A percentile compares a stretch with the other conserved stretches of the same genome.
phyloP scores from a whole-genome alignment of 2,797 vertebrate genomes.

The Gymnothorax javanicus region DNA sequence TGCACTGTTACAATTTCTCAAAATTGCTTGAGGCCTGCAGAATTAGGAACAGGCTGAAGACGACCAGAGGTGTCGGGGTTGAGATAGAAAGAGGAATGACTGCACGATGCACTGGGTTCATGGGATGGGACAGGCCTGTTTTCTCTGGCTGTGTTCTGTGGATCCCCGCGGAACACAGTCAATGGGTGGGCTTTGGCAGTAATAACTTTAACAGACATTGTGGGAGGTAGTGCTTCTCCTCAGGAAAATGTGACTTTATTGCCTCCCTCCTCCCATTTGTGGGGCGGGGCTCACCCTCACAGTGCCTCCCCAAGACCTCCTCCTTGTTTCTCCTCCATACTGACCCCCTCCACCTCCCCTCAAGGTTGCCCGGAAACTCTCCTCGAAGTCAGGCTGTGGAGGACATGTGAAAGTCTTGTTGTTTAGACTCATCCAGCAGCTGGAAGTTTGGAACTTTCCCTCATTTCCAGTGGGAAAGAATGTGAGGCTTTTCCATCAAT shows the following conservation, averaged over 20 bases:
- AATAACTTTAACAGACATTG: background rate
- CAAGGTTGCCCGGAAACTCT: constrained; percentile 29
- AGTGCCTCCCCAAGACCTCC: background rate
- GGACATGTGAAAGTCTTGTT: constrained; percentile 42
- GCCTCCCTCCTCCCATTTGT: constrained; percentile 25
- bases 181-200: background rate
- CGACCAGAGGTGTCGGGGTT: background rate
- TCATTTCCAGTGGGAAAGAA: constrained; percentile 43
- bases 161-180: constrained; percentile 22
- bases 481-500: constrained; percentile 33
- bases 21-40: background rate
- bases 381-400: constrained; percentile 21
- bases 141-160: constrained; percentile 63
- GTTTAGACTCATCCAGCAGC: constrained; percentile 40
- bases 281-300: constrained; percentile 39
- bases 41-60: too few species aligned
- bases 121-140: constrained; percentile 43
- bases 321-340: background rate
- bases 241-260: constrained; percentile 38
- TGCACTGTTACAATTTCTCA: background rate
- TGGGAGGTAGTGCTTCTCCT: background rate
- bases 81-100: background rate
- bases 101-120: constrained; percentile 26
- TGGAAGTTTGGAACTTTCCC: constrained; percentile 30
- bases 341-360: constrained; percentile 4